Base-by-base conservation (phyloP, 1,140 invertebrate species). In the Mesaphorura yosii region DNA sequence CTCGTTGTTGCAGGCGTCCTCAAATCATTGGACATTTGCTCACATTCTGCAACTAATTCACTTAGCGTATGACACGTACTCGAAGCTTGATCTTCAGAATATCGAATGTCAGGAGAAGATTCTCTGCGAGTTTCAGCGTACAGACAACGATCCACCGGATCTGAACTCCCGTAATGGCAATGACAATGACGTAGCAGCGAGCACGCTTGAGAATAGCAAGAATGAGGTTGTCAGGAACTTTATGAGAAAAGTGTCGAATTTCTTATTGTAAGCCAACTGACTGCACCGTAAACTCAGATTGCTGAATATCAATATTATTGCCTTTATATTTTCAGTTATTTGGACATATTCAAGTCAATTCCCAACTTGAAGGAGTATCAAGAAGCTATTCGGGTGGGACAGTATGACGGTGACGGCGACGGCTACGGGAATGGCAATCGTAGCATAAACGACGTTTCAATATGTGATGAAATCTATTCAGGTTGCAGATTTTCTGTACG, bases 71-170 rank as follows among this genome's bases (percentile, higher is more conserved):
- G 45, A 55, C 19, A 53, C 48, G 4, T 61, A 58, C 23, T 26
- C 58, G 39, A 31, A 39, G 15, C 42, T 61, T 29, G 59, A 61
- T 50, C 53, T 60, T 42, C 17, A 54, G 26, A 47, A 51, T 20
- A 19, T 55, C 19, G 55, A 61, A 25, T 61, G 59, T 51, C 59
- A 61, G 34, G 58, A 57, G 37, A 51, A 51, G 39, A 50, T 55
- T 7, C 26, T 61, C 2, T 61, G 59, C 31, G 55, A 61, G 44
- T 22, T 61, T 3, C 46, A 46, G 27, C 7, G 51, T 6, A 40
- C 45, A 15, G 31, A 61, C 7, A 47, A 37, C 20, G 41, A 46
- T 34, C 10, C 31, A 34, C n/a, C n/a, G n/a, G n/a, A n/a, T n/a
- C n/a, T n/a, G n/a, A n/a, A n/a, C n/a, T n/a, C n/a, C n/a, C n/a